Percentiles rank a stretch among this genome's conserved stretches.
Evolutionary conservation across 1,140 invertebrate species (phyloP).

Genomic region (Drosophila orosa): DNA sequence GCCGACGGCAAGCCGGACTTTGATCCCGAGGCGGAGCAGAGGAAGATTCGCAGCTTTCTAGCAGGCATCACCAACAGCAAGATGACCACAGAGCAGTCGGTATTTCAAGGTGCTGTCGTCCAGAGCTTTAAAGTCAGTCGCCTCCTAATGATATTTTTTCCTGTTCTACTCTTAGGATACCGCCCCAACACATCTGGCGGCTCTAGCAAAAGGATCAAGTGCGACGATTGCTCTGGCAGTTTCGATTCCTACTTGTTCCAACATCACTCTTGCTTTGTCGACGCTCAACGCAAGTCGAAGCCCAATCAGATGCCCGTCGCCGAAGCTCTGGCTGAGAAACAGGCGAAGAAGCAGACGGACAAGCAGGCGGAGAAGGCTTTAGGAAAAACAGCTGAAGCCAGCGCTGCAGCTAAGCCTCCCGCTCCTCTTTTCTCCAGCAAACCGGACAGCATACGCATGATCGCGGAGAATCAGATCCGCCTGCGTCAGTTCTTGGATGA

Average conservation of each 20-base stretch:
- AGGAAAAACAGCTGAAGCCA: background rate
- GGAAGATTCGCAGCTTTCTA: slow-evolving; percentile 69
- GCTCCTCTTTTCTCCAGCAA: slow-evolving; percentile 8
- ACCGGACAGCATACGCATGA: slow-evolving; percentile 45
- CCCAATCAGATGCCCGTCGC: background rate
- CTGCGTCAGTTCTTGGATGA: slow-evolving; percentile 74
- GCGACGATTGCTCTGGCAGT: slow-evolving; percentile 53
- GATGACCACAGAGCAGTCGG: slow-evolving; percentile 35
- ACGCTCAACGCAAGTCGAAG: slow-evolving; percentile 11
- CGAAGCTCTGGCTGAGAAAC: background rate
- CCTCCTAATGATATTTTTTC: too few relatives aligned
- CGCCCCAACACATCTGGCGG: background rate
- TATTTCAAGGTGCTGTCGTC: slow-evolving; percentile 6
- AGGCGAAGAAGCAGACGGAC: slow-evolving; percentile 1
- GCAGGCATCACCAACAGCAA: slow-evolving; percentile 47
- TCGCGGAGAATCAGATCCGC: slow-evolving; percentile 73
- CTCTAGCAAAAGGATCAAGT: slow-evolving; percentile 40
- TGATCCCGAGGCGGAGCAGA: slow-evolving; percentile 63
- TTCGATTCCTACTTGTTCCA: slow-evolving; percentile 52
- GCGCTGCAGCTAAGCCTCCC: background rate
- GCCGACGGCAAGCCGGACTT: slow-evolving; percentile 56
- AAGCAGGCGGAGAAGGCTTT: slow-evolving; percentile 6
- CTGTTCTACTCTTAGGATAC: background rate
- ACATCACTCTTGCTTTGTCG: slow-evolving; percentile 50
- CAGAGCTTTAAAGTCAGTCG: background rate